Percentiles rank a stretch among this genome's conserved stretches.
phyloP scores from a whole-genome alignment of 2,113 vertebrate genomes.

The Hemiprocne comata region DNA sequence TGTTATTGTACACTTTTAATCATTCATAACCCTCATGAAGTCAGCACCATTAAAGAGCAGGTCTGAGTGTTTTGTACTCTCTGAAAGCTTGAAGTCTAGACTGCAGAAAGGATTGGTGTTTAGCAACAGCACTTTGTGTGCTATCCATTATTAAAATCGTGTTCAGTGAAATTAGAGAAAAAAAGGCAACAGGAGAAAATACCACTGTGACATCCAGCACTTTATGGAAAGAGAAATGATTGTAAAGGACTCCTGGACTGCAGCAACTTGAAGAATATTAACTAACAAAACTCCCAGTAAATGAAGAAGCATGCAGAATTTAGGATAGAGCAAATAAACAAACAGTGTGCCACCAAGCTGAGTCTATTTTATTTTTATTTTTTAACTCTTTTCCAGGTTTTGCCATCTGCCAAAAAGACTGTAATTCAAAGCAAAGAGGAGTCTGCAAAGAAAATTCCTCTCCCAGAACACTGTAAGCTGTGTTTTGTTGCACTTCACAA shows the following conservation, averaged over 20 bases:
- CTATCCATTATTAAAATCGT: background rate
- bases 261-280: background rate
- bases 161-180: background rate
- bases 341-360: too few species aligned
- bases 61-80: background rate
- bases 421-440: background rate
- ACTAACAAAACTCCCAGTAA: background rate
- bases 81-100: background rate
- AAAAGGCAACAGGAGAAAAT: background rate
- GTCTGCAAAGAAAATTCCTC: constrained; percentile 19
- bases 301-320: background rate
- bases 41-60: background rate
- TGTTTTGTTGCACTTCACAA: constrained; percentile 92
- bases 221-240: background rate
- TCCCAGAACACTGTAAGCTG: constrained; percentile 84
- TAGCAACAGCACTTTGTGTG: background rate
- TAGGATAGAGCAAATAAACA: background rate
- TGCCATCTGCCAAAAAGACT: background rate
- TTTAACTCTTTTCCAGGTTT: constrained; percentile 15
- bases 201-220: background rate
- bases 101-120: background rate
- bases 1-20: background rate
- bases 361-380: rapidly evolving
- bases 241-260: background rate
- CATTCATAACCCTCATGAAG: background rate